Evolutionary conservation across 2,888 invertebrate species (phyloP).

Genomic region (Phengaris alcon): DNA sequence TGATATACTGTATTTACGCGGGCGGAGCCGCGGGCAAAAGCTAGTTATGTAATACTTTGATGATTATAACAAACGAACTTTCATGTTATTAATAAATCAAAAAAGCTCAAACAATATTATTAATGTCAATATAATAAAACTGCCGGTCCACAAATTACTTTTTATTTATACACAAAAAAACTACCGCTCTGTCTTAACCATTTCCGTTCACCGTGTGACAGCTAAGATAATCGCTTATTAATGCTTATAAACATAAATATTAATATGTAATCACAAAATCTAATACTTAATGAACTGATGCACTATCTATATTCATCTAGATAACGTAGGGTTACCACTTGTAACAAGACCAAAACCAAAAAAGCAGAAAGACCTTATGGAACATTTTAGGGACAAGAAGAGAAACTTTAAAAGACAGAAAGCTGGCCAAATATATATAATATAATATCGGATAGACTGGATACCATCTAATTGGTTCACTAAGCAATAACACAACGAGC

Average conservation of each 20-base stretch:
- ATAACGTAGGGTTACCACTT: neutral
- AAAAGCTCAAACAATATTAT: neutral
- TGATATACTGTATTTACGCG: no score
- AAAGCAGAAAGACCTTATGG: neutral
- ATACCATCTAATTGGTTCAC: no score
- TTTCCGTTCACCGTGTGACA: neutral
- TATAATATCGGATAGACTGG: no score
- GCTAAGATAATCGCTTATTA: neutral
- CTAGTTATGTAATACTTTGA: no score
- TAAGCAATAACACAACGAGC: no score
- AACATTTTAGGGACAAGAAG: no score
- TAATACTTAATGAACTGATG: slow-evolving; percentile 17
- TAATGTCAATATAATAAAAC: neutral
- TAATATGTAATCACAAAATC: slow-evolving; percentile 13
- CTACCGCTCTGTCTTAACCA: neutral
- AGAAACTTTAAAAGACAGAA: no score
- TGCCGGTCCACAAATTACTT: neutral
- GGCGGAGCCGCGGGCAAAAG: no score
- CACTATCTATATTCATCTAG: neutral
- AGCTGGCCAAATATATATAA: no score
- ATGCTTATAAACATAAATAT: slow-evolving; percentile 9
- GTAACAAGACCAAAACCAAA: neutral
- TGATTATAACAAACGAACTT: no score
- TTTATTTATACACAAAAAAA: neutral
- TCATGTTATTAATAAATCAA: neutral